Conservation (phyloP, 1,140 invertebrate genomes). For the Xylocopa sonorina region DNA sequence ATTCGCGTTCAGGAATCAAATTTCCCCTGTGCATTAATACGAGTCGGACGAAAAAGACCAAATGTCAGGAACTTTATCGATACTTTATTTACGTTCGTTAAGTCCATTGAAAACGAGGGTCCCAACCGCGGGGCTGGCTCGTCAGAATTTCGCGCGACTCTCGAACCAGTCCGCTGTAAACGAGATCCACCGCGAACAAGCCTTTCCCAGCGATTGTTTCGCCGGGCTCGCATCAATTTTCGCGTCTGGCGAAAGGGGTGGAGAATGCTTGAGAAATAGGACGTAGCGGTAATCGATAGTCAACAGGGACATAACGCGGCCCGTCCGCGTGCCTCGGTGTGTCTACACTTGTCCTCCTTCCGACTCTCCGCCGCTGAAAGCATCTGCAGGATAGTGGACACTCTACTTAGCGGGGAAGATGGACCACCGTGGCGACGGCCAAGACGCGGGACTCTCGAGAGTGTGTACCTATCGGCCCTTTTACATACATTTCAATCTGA, state of each 20-base stretch:
- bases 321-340: slow-evolving; percentile 17
- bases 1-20: too few species aligned
- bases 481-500: slow-evolving; percentile 61
- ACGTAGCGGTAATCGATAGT: slow-evolving; percentile 46
- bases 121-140: too few species aligned
- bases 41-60: too few species aligned
- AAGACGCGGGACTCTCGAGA: slow-evolving; percentile 23
- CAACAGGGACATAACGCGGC: slow-evolving; percentile 40
- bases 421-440: slow-evolving; percentile 33
- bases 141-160: too few species aligned
- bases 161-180: too few species aligned
- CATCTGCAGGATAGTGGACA: slow-evolving; percentile 71
- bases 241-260: not conserved
- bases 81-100: too few species aligned
- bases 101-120: too few species aligned
- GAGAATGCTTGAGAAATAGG: slow-evolving; percentile 12
- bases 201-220: not conserved
- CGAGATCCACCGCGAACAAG: not conserved
- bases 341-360: slow-evolving; percentile 57
- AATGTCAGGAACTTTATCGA: too few species aligned
- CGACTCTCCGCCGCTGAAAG: slow-evolving; percentile 61
- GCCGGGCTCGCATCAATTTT: slow-evolving; percentile 21
- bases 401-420: slow-evolving; percentile 66
- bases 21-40: too few species aligned
- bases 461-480: slow-evolving; percentile 54